Base-by-base conservation (phyloP, 1,140 invertebrate genomes). In the Geopemphigus sp. region DNA sequence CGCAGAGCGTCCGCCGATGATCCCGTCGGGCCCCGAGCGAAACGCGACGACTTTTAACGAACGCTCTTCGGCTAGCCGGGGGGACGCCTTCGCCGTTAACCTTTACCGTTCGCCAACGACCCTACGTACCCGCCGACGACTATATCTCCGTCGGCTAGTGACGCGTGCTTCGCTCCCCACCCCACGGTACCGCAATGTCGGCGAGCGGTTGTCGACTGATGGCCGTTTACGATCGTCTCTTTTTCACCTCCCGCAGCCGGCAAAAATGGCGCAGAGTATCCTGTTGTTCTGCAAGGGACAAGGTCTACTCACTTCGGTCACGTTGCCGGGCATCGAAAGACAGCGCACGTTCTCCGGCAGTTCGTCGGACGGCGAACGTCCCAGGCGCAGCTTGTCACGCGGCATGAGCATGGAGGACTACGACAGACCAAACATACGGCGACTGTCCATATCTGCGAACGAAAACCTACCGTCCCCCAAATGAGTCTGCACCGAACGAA, bases 331-430 rank as follows among this genome's bases (percentile, higher is more conserved):
- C 10, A 88, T 92, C 39, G 91, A 92, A 83, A 87, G 88, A 74
- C 87, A 88, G 80, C 84, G 89, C 19, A 88, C 88, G 54, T 88
- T 87, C 82, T 89, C 88, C 15, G 88, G 88, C 22, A 87, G 87
- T 81, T 88, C 87, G 8, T 86, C 86, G 39, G 86, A 86, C 57
- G 83, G 85, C 53, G 83, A 84, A 17, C 84, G 84, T 57, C 83
- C 85, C 59, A 83, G 89, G 1, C 88, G 89, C 81, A 82, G 83
- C 50, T 87, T 91, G 83, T 90, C 89, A 0, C 88, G 90, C 45
- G 90, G 90, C 57, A 90, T 92, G 87, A 90, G 89, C 63, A 94
- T 94, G 92, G 93, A 94, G 84, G 92, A 94, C 82, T 93, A 93
- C 84, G 92, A 93, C 85, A 90, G 90, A 82, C 92, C 92, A 45